Evolutionary conservation across 2,888 invertebrate species (phyloP), one percentile per base, ranked within the genome.

Genomic region (Drosophila leonis): DNA sequence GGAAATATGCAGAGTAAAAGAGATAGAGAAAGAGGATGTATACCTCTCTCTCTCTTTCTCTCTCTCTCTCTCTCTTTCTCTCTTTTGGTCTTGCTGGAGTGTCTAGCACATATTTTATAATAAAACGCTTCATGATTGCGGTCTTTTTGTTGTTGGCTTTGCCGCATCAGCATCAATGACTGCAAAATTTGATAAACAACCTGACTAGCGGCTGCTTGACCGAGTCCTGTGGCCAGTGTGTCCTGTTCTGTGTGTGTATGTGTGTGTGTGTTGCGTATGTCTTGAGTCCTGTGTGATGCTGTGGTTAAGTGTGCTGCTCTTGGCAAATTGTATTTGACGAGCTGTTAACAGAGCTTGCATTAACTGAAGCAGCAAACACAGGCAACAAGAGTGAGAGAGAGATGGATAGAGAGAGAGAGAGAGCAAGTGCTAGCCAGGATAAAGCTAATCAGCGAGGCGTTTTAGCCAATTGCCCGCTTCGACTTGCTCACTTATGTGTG

Each of bases 111-210:
- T 64, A 72, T 76, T 73, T 88, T 83, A 86, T 78, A 73, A 83
- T 86, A 88, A 86, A 85, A 82, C 80, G 87, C 59, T 80, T 75
- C 77, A 75, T 88, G 89, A 88, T 88, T 88, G 83, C 81, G 77
- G 84, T 83, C 65, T 62, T 71, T 76, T 56, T 65, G 65, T 55
- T 79, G 63, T 65, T 83, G 75, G 65, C 66, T 64, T 67, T 52
- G 69, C 73, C 51, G 64, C 63, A 78, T 74, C 71, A 75, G 65
- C 78, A 68, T 86, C 78, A 65, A 75, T 81, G 66, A 65, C 78
- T 77, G 80, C 59, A 75, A 82, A 84, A 84, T 80, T 75, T 83
- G 84, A 72, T 73, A 73, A 72, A 68, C 72, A 76, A 67, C 65
- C 75, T 70, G 46, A 39, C 57, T 20, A 13, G 37, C 51, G 46